Base-by-base conservation (phyloP, 2,797 vertebrate genomes). In the Macroramphosus scolopax region DNA sequence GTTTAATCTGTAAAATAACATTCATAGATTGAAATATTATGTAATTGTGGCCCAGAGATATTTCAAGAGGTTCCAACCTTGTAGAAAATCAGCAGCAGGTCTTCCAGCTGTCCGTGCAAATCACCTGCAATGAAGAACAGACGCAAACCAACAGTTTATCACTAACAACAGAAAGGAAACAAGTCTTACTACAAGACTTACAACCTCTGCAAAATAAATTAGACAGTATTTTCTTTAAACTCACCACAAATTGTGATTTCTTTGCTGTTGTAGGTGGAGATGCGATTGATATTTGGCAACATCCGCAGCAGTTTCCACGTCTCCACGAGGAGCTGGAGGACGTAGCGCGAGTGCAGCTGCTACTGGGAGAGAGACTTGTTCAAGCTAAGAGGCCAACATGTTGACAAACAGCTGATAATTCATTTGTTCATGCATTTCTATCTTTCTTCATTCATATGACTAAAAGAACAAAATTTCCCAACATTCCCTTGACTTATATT, bases 161-260 rank as follows among this genome's bases (percentile, higher is more conserved):
- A 5, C 6, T 6, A 37, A 43, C 14, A 40, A 32, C 20, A 32
- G 12, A 35, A 6, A 18, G 28, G 8, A 22, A 17, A 32, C 8
- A 16, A 8, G 4, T 35, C 12, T 16, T 17, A 8, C 20, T 22
- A 3, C 3, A 35, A 5, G 2, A 3, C 11, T 1, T 17, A 17
- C 12, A 5, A 6, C 7, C 11, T 29, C 29, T 17, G 17, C 7
- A 11, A 15, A 13, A 25, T 11, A 16, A 20, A 30, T 3, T 6
- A 22, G 25, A 16, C 15, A 30, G 5, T 4, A 12, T 37, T 37
- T 43, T 33, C 2, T 15, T 25, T 30, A 1, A 5, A 24, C 88
- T 86, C 63, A 98, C 96, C 95, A 20, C 95, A 98, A 41, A 98
- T 88, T 0, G 95, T 96, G 82, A 98, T 89, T 81, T 98, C 94